phyloP scores from a whole-genome alignment of 2,113 vertebrate genomes.

The Aplodontia rufa region DNA sequence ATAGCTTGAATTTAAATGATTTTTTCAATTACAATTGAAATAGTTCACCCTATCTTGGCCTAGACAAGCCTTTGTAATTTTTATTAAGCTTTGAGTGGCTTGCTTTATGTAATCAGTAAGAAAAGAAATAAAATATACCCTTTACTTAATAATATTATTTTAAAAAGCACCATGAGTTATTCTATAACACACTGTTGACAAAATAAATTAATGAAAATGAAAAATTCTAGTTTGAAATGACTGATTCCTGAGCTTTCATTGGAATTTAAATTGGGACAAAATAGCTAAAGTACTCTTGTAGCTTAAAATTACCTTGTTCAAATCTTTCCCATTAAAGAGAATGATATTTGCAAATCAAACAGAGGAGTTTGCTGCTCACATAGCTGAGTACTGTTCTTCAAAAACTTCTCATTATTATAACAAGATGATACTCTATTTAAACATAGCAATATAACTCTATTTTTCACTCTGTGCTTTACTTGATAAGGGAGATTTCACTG shows the following conservation, averaged over 20 bases:
- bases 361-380: constrained; percentile 14
- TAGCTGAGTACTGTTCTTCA: constrained; percentile 36
- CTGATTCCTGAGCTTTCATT: constrained; percentile 49
- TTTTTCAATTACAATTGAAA: constrained; percentile 58
- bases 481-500: constrained; percentile 1
- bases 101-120: constrained; percentile 31
- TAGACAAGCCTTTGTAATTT: constrained; percentile 35
- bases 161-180: neutral
- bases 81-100: neutral
- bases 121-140: constrained; percentile 27
- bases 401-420: constrained; percentile 6
- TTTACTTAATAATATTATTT: constrained; percentile 33
- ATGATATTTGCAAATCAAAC: constrained; percentile 57
- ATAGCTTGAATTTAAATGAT: neutral
- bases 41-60: neutral
- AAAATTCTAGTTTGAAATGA: neutral
- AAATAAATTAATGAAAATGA: constrained; percentile 39
- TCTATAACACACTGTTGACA: neutral
- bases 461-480: constrained; percentile 24
- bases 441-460: neutral
- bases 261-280: constrained; percentile 63
- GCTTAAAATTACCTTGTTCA: constrained; percentile 47
- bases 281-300: constrained; percentile 28
- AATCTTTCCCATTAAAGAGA: constrained; percentile 42
- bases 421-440: constrained; percentile 46